A percentile compares a stretch with the other conserved stretches of the same genome.
Evolutionary conservation across 1,140 invertebrate genomes (phyloP).

Genomic region (Daktulosphaira vitifoliae): DNA sequence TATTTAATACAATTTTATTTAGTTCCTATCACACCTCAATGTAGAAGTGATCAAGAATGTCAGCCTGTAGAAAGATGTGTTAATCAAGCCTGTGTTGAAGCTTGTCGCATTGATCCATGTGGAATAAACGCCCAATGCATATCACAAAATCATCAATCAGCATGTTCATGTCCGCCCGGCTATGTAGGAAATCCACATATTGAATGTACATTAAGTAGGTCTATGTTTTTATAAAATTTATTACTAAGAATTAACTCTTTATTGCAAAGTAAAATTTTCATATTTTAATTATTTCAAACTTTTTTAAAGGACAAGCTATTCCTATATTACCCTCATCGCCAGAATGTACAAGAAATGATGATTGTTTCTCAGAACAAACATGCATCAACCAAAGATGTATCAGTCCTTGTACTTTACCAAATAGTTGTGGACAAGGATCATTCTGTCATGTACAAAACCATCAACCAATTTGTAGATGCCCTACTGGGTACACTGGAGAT

Average conservation of each 20-base stretch:
- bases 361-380: conserved; percentile 61
- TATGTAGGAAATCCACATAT: conserved; percentile 74
- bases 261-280: too few relatives aligned
- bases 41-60: conserved; percentile 65
- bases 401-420: conserved; percentile 61
- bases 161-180: conserved; percentile 66
- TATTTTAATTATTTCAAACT: too few relatives aligned
- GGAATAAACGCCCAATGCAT: conserved; percentile 77
- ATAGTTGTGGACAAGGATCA: conserved; percentile 64
- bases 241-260: too few relatives aligned
- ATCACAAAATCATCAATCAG: conserved; percentile 60
- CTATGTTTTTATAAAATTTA: background rate
- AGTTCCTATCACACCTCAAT: conserved; percentile 42
- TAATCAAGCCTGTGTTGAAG: conserved; percentile 64
- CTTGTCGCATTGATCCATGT: conserved; percentile 66
- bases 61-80: conserved; percentile 60
- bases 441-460: conserved; percentile 70
- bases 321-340: conserved; percentile 46
- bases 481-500: conserved; percentile 65
- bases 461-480: conserved; percentile 68
- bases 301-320: conserved; percentile 43
- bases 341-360: conserved; percentile 66
- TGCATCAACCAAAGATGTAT: conserved; percentile 67
- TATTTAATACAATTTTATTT: background rate
- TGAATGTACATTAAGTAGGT: conserved; percentile 53